A percentile compares a stretch with the other conserved stretches of the same genome.
These are phyloP conservation scores for Acrocephalus scirpaceus DNA, from an alignment of 2,797 vertebrate genomes.

Conservation along the genomic window DNA sequence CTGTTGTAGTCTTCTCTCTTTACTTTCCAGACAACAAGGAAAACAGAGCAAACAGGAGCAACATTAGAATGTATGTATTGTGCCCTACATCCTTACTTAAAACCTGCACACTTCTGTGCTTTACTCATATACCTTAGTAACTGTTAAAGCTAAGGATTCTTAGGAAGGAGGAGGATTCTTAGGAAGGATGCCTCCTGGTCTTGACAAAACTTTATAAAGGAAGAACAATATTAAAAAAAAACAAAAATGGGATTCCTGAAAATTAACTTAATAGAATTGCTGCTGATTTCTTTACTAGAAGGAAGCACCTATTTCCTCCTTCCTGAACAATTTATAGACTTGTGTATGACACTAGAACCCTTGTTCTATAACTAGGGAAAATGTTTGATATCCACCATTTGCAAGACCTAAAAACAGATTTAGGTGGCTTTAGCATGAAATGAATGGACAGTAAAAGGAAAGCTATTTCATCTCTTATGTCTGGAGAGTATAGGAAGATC, in stretches of 20 bases:
- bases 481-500: neutral
- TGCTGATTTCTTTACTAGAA: neutral
- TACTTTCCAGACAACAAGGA: neutral
- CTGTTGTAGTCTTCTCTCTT: neutral
- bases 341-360: neutral
- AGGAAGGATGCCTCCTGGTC: fast-evolving
- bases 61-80: neutral
- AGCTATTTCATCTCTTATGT: neutral
- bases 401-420: neutral
- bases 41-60: neutral
- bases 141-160: neutral
- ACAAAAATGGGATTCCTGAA: neutral
- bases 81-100: neutral
- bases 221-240: neutral
- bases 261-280: neutral
- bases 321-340: neutral
- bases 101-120: neutral
- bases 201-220: neutral
- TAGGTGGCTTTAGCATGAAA: neutral
- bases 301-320: neutral
- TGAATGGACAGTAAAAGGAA: neutral
- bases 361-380: neutral
- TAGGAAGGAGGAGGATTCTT: too few species aligned
- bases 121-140: neutral
- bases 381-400: neutral